Evolutionary conservation across 2,888 invertebrate genomes (phyloP).

Genomic region (Hydrotaea cyrtoneurina): DNA sequence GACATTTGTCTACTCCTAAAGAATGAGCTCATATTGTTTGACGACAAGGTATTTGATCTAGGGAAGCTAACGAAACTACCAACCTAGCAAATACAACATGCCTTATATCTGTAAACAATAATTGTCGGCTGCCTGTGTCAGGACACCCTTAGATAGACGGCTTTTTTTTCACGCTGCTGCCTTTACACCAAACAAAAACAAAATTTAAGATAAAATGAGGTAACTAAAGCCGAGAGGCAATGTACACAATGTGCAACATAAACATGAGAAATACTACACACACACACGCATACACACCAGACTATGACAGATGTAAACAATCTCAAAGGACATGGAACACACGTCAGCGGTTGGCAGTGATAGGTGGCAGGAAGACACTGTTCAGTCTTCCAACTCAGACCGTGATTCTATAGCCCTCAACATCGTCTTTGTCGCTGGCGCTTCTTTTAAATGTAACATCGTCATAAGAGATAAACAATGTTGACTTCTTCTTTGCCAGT

Average conservation of each 20-base stretch:
- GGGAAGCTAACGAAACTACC: too few species aligned
- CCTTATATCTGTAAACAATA: too few species aligned
- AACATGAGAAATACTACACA: neutral
- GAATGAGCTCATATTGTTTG: too few species aligned
- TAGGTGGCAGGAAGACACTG: slow-evolving; percentile 7
- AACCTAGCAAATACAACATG: too few species aligned
- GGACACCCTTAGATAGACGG: neutral
- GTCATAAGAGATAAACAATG: slow-evolving; percentile 38
- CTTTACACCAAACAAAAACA: neutral
- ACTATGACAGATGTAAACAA: slow-evolving; percentile 31
- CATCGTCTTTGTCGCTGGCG: neutral
- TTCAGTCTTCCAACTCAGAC: neutral
- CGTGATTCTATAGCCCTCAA: too few species aligned
- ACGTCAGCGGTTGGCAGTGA: neutral
- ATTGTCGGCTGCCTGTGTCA: too few species aligned
- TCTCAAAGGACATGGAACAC: slow-evolving; percentile 6
- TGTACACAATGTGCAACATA: slow-evolving; percentile 2
- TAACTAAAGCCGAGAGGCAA: slow-evolving; percentile 35
- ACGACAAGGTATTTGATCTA: too few species aligned
- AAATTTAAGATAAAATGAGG: slow-evolving; percentile 18
- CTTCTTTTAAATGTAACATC: slow-evolving; percentile 9
- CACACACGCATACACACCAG: neutral
- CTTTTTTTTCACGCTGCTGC: neutral
- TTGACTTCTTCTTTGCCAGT: neutral
- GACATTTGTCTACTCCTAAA: too few species aligned